These are phyloP conservation scores for Corvus moneduloides DNA, from an alignment of 2,113 vertebrate species.

Conservation along the genomic window DNA sequence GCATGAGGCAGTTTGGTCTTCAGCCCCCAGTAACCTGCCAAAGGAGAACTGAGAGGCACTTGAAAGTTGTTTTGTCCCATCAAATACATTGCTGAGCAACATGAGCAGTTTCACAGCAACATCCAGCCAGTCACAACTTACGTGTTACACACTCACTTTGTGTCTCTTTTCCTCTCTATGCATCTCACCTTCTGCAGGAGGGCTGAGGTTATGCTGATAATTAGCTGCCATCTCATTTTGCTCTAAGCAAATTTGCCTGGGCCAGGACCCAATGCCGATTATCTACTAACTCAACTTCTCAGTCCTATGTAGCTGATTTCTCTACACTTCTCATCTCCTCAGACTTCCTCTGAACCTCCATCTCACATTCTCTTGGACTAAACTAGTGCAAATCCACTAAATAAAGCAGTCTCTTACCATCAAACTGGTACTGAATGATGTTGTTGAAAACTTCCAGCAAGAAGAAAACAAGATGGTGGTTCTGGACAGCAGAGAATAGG, in stretches of 20 bases:
- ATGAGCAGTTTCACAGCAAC: neutral
- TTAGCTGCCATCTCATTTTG: neutral
- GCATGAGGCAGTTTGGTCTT: neutral
- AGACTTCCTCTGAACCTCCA: neutral
- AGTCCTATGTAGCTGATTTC: neutral
- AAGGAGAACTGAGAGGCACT: neutral
- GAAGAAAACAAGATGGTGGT: constrained; percentile 97
- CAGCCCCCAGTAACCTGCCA: neutral
- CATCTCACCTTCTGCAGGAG: neutral
- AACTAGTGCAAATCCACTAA: neutral
- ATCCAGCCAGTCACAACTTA: neutral
- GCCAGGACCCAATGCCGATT: neutral
- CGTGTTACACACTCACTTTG: neutral
- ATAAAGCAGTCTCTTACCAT: constrained; percentile 78
- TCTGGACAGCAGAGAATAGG: constrained; percentile 91
- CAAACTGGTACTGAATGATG: constrained; percentile 99
- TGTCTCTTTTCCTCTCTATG: neutral
- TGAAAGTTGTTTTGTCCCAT: neutral
- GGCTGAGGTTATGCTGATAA: neutral
- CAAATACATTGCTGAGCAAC: neutral
- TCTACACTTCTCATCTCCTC: neutral
- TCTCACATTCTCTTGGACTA: neutral
- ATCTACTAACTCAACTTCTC: neutral
- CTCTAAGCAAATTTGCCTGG: neutral
- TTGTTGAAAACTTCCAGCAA: constrained; percentile 98